phyloP scores from a whole-genome alignment of 1,140 invertebrate species.

The Saccostrea glomerata region DNA sequence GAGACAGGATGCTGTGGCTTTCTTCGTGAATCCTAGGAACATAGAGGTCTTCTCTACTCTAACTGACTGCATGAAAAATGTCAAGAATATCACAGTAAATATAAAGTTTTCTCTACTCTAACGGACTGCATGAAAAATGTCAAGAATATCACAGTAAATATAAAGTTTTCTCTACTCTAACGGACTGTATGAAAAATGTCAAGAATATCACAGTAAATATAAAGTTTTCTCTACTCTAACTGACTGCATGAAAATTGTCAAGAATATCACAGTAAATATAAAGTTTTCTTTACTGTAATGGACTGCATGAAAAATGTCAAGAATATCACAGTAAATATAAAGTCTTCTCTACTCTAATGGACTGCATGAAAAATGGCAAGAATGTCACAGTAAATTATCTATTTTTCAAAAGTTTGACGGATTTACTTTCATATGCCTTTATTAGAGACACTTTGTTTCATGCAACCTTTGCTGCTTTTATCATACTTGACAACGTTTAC shows the following conservation, averaged over 20 bases:
- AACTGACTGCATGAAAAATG: conserved; percentile 82
- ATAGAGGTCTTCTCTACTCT: conserved; percentile 82
- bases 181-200: conserved; percentile 82
- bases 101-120: conserved; percentile 80
- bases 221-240: conserved; percentile 81
- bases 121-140: conserved; percentile 83
- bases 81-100: conserved; percentile 82
- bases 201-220: conserved; percentile 81
- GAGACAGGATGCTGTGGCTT: conserved; percentile 83
- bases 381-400: conserved; percentile 80
- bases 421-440: too few relatives aligned
- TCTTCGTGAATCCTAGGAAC: conserved; percentile 82
- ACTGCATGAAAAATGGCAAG: conserved; percentile 82
- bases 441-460: too few relatives aligned
- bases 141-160: conserved; percentile 81
- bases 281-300: conserved; percentile 81
- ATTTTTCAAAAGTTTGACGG: too few relatives aligned
- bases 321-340: conserved; percentile 81
- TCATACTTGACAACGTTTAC: too few relatives aligned
- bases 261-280: conserved; percentile 80
- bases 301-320: conserved; percentile 83
- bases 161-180: conserved; percentile 81
- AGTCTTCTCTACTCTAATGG: conserved; percentile 81
- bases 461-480: too few relatives aligned
- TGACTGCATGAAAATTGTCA: conserved; percentile 82